These are phyloP conservation scores for Thaleichthys pacificus DNA, from an alignment of 2,797 vertebrate genomes.

Conservation along the genomic window DNA sequence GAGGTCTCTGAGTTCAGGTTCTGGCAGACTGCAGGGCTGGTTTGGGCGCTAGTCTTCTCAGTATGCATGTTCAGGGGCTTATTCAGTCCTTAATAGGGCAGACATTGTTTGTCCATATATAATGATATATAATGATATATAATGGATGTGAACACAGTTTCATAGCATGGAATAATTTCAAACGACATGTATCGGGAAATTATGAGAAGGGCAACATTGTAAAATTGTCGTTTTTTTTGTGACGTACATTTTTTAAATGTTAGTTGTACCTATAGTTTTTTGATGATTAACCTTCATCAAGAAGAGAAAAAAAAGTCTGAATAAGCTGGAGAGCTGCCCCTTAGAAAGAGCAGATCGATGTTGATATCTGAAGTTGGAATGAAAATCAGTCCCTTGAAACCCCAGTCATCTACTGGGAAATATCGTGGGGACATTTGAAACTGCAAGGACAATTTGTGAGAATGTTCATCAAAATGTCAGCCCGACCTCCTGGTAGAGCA, in stretches of 20 bases:
- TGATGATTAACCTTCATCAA: no score
- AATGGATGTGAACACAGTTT: constrained; percentile 41
- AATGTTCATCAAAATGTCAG: constrained; percentile 74
- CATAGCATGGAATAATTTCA: constrained; percentile 39
- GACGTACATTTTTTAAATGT: no score
- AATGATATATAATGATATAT: constrained; percentile 2
- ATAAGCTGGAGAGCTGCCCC: no score
- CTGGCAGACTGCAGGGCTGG: constrained; percentile 20
- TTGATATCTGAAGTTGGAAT: constrained; percentile 60
- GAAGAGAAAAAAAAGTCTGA: no score
- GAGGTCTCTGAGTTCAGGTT: constrained; percentile 16
- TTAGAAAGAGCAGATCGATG: constrained; percentile 58
- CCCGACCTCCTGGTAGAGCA: constrained; percentile 29
- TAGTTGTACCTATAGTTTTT: no score
- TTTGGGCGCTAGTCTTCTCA: constrained; percentile 16
- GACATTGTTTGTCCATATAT: constrained; percentile 45
- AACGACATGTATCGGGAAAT: constrained; percentile 9
- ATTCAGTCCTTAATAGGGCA: constrained; percentile 37
- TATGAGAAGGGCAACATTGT: neutral
- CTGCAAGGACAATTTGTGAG: constrained; percentile 62
- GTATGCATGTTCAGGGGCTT: constrained; percentile 20
- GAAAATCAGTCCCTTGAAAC: constrained; percentile 59
- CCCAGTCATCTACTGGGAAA: constrained; percentile 65
- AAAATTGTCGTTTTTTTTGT: no score
- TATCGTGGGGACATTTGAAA: constrained; percentile 61